phyloP scores from a whole-genome alignment of 2,797 vertebrate species.

The Gorsachius magnificus region DNA sequence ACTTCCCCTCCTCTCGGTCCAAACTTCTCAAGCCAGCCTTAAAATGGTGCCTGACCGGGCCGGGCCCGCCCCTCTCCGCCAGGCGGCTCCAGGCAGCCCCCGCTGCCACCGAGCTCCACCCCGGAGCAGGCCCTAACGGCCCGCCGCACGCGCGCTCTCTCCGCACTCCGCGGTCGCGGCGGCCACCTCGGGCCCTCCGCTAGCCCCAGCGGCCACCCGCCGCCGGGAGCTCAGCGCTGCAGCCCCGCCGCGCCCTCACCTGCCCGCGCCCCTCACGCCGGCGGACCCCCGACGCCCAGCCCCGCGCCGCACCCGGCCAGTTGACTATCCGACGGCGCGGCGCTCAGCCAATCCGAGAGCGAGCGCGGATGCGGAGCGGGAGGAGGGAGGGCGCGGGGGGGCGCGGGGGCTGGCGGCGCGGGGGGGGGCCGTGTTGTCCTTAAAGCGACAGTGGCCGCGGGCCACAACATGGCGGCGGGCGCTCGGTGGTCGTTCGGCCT shows the following conservation, averaged over 20 bases:
- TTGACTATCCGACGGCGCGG: constrained; percentile 30
- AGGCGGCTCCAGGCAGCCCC: background rate
- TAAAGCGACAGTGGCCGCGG: background rate
- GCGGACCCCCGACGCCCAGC: too few species aligned
- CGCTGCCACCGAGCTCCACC: background rate
- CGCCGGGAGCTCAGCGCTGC: background rate
- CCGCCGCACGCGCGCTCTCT: background rate
- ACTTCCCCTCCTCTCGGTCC: rapidly evolving
- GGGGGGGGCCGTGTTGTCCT: background rate
- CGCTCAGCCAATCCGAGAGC: constrained; percentile 55
- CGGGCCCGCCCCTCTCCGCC: background rate
- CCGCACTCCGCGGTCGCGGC: background rate
- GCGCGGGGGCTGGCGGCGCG: background rate
- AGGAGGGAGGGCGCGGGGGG: background rate
- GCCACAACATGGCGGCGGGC: rapidly evolving
- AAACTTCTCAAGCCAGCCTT: background rate
- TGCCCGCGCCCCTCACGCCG: constrained; percentile 2
- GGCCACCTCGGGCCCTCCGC: background rate
- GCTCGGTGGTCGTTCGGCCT: rapidly evolving
- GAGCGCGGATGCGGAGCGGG: background rate
- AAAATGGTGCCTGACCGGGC: background rate
- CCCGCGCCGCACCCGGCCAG: constrained; percentile 54
- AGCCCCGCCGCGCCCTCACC: background rate
- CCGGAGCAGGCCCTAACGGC: background rate
- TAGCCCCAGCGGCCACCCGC: rapidly evolving